Conservation (phyloP, 2,797 vertebrate species). For the Numenius phaeopus region DNA sequence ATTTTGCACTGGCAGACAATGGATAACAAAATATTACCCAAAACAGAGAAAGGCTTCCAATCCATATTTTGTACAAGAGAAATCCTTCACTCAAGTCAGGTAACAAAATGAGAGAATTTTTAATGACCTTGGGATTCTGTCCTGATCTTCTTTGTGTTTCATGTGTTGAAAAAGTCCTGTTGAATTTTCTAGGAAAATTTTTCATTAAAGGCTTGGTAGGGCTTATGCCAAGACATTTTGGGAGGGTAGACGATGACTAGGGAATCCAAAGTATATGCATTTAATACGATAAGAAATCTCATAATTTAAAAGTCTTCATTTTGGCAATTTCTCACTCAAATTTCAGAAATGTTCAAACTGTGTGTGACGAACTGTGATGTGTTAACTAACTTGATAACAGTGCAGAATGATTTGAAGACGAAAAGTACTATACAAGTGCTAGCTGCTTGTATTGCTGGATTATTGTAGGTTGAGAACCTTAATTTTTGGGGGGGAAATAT, state of each 20-base stretch:
- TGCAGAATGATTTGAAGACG: neutral
- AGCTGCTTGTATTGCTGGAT: neutral
- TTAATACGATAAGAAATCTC: neutral
- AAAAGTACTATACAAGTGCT: neutral
- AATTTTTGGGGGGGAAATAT: accelerated
- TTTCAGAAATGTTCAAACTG: neutral
- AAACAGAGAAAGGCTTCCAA: neutral
- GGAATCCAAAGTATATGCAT: neutral
- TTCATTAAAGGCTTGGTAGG: neutral
- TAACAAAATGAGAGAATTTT: neutral
- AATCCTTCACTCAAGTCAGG: neutral
- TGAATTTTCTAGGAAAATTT: neutral
- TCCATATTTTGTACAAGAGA: neutral
- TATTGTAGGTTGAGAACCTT: neutral
- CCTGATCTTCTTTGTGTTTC: neutral
- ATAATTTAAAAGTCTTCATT: neutral
- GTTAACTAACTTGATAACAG: neutral
- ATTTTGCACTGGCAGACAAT: neutral
- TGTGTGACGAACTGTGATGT: neutral
- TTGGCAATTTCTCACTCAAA: neutral
- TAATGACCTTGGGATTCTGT: neutral
- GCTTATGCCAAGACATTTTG: neutral
- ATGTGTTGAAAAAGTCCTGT: neutral
- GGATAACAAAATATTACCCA: neutral
- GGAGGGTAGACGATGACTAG: neutral